A percentile compares a stretch with the other conserved stretches of the same genome.
Evolutionary conservation across 1,140 invertebrate species (phyloP).

Genomic region (Zophobas morio): DNA sequence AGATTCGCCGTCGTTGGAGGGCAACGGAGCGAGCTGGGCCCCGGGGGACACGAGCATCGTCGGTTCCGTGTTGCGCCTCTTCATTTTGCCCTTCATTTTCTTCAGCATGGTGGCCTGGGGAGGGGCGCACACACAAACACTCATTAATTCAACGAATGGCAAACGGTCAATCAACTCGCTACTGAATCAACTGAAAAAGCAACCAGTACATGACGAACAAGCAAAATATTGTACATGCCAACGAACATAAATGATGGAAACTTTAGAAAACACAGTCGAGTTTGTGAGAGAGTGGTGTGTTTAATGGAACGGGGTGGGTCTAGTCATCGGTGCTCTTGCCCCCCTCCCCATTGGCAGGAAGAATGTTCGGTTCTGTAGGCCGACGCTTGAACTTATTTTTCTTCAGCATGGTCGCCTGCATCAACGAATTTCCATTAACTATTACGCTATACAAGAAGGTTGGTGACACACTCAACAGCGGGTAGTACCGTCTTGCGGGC

Average conservation of each 20-base stretch:
- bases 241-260: slow-evolving; percentile 49
- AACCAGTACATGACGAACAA: slow-evolving; percentile 50
- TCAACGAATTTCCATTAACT: slow-evolving; percentile 45
- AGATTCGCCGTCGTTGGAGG: slow-evolving; percentile 68
- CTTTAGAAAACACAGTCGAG: slow-evolving; percentile 46
- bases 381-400: slow-evolving; percentile 96
- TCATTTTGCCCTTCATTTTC: slow-evolving; percentile 95
- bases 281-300: slow-evolving; percentile 50
- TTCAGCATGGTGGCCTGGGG: slow-evolving; percentile 89
- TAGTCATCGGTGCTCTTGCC: slow-evolving; percentile 74
- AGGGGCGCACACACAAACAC: slow-evolving; percentile 64
- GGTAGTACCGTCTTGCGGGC: slow-evolving; percentile 38
- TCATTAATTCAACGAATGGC: slow-evolving; percentile 41
- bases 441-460: slow-evolving; percentile 23
- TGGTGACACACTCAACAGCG: slow-evolving; percentile 46
- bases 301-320: slow-evolving; percentile 47
- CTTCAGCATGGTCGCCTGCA: slow-evolving; percentile 91
- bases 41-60: slow-evolving; percentile 85
- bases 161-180: slow-evolving; percentile 38
- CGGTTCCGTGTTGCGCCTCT: slow-evolving; percentile 93
- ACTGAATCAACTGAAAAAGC: slow-evolving; percentile 49
- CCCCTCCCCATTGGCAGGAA: slow-evolving; percentile 78
- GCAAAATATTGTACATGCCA: slow-evolving; percentile 52
- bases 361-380: slow-evolving; percentile 88
- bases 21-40: slow-evolving; percentile 71